These are phyloP conservation scores for Gobionotothen gibberifrons DNA, from an alignment of 2,797 vertebrate species.

Conservation along the genomic window DNA sequence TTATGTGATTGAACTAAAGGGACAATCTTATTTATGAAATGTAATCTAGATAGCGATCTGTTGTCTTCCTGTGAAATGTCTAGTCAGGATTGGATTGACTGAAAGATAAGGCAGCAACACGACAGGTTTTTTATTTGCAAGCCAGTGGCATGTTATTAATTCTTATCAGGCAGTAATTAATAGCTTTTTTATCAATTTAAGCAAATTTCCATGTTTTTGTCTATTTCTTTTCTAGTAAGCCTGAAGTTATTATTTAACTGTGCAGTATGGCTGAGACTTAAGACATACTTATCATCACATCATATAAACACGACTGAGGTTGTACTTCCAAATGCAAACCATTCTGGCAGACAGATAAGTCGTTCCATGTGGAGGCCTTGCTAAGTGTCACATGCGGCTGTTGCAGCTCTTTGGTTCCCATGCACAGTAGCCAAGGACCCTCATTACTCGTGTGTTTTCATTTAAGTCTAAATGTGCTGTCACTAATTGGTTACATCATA, in stretches of 20 bases:
- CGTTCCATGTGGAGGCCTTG: constrained; percentile 60
- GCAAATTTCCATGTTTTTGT: constrained; percentile 16
- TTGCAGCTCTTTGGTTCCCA: constrained; percentile 50
- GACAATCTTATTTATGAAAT: constrained; percentile 59
- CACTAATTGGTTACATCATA: constrained; percentile 20
- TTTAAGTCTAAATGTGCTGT: constrained; percentile 23
- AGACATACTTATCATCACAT: constrained; percentile 55
- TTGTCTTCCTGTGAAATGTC: constrained; percentile 50
- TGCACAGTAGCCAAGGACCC: constrained; percentile 50
- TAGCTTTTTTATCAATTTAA: constrained; percentile 39
- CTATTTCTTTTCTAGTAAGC: constrained; percentile 23
- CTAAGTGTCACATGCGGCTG: constrained; percentile 56
- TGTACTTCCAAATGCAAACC: constrained; percentile 12
- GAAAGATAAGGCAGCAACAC: constrained; percentile 26
- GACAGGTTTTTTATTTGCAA: background rate
- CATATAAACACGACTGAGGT: constrained; percentile 46
- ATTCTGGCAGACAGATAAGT: constrained; percentile 57
- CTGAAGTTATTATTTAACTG: constrained; percentile 44
- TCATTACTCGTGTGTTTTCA: constrained; percentile 38
- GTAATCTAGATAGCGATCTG: constrained; percentile 50
- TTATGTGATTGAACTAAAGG: constrained; percentile 64
- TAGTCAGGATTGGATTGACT: constrained; percentile 26
- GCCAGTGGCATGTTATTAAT: constrained; percentile 32
- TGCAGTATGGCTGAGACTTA: constrained; percentile 39
- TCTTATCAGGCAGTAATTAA: constrained; percentile 44